Base-by-base conservation (phyloP, 2,113 vertebrate species). In the Peucedramus taeniatus region DNA sequence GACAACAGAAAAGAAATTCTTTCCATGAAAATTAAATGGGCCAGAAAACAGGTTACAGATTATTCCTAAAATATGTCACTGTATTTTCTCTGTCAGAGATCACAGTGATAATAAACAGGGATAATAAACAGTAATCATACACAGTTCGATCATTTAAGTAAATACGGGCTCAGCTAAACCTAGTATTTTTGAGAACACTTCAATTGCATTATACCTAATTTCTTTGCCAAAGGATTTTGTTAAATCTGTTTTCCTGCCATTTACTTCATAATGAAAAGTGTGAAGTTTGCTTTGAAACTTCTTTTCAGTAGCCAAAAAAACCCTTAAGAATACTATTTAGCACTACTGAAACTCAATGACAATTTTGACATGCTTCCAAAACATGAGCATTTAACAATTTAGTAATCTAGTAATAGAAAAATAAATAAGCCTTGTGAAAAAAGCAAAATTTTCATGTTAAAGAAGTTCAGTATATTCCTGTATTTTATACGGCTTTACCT, bases 401-500 rank as follows among this genome's bases (percentile, higher is more conserved):
- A 56, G n/a, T 7, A 65, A 69, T 18, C 26, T 31, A 77, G 37
- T 23, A 66, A 81, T 0, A 81, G 28, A 54, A 90, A 89, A 84
- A 70, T 33, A 59, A 61, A 7, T 9, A 57, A 69, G 18, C 9
- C 8, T 44, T 53, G 9, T 33, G 18, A 28, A 75, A 91, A 68
- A 68, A 61, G 6, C 17, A 51, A 8, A 15, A 60, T 75, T 82
- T 94, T 70, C 31, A 76, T 2, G 6, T 66, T 70, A 51, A 83
- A 54, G 18, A 44, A 88, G 56, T 63, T 56, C 35, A 28, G 22
- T 13, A 20, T 54, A 79, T 28, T 80, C 15, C 33, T 6, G 24
- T 47, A 44, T 7, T 70, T 54, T 9, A 24, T 13, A 6, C 15
- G 15, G 10, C 51, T 56, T 83, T 97, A 99, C 99, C 99, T 99